These are phyloP conservation scores for Ceratosolen solmsi DNA, from an alignment of 1,140 invertebrate species.

Conservation along the genomic window DNA sequence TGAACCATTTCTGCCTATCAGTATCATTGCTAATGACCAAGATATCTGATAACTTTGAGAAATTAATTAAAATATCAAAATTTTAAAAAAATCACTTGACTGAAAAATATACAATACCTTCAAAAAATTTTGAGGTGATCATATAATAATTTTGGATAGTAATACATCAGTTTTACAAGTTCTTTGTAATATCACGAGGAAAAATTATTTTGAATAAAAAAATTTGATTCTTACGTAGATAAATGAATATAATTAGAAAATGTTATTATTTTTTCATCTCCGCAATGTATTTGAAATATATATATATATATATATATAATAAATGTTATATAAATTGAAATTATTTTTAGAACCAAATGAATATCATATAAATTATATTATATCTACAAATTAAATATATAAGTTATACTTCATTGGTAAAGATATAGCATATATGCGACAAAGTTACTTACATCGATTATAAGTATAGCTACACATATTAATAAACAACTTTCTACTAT, in stretches of 20 bases:
- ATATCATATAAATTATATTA: neutral
- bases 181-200: neutral
- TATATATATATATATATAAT: conserved; percentile 15
- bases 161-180: neutral
- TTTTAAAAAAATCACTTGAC: too few species aligned
- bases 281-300: conserved; percentile 13
- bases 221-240: conserved; percentile 13
- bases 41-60: conserved; percentile 24
- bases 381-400: conserved; percentile 16
- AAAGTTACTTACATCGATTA: conserved; percentile 16
- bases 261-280: conserved; percentile 16
- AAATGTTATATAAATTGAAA: neutral
- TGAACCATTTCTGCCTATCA: neutral
- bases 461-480: neutral
- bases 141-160: neutral
- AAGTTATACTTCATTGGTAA: neutral
- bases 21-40: conserved; percentile 10
- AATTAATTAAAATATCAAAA: neutral
- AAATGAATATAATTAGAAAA: conserved; percentile 2
- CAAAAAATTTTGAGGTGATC: neutral
- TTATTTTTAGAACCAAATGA: neutral
- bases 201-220: neutral
- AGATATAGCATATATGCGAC: too few species aligned
- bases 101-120: neutral
- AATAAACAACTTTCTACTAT: neutral